These are phyloP conservation scores for Dione vanillae DNA, from an alignment of 2,888 invertebrate genomes.

Conservation along the genomic window DNA sequence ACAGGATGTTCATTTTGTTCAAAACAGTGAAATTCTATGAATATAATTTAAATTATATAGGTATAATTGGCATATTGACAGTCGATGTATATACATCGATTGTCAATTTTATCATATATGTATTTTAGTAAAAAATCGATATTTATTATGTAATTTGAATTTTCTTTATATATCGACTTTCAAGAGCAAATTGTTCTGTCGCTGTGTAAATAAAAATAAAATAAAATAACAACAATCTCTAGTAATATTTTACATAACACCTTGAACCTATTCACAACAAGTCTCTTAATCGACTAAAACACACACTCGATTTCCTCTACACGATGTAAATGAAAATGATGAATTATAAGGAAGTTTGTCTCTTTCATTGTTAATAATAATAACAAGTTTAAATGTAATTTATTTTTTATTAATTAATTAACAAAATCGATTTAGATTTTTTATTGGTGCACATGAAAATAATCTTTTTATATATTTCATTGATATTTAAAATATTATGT, in stretches of 20 bases:
- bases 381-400: neutral
- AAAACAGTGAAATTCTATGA: conserved; percentile 10
- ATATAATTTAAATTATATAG: no score
- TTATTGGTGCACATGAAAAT: no score
- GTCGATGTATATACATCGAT: no score
- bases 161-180: no score
- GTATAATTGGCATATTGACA: no score
- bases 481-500: neutral
- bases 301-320: conserved; percentile 12
- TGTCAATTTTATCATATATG: no score
- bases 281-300: conserved; percentile 1
- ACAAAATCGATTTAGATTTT: no score
- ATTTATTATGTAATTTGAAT: no score
- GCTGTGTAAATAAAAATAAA: neutral
- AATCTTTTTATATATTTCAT: no score
- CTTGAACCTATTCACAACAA: conserved; percentile 8
- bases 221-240: neutral
- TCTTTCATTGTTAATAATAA: neutral
- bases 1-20: conserved; percentile 61
- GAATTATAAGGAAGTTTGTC: conserved; percentile 15
- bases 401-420: no score
- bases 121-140: no score
- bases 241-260: neutral
- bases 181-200: neutral
- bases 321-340: conserved; percentile 19